These are phyloP conservation scores for Polymixis flavicincta DNA, from an alignment of 2,888 invertebrate species.

Conservation along the genomic window DNA sequence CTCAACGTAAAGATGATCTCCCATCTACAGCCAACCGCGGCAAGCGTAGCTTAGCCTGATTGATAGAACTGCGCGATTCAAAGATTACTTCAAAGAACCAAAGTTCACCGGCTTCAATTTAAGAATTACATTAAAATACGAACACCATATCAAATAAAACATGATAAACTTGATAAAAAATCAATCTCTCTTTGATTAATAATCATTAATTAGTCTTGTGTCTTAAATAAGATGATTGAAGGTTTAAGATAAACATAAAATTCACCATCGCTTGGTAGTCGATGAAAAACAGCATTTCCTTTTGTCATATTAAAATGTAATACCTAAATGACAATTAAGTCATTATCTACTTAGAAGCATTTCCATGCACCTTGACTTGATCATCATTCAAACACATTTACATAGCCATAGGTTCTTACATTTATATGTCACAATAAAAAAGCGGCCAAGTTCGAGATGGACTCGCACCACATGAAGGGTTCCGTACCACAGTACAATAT, in stretches of 20 bases:
- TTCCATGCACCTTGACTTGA: background rate
- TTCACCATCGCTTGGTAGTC: background rate
- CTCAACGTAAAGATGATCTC: too few relatives aligned
- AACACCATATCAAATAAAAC: background rate
- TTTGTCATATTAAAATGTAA: background rate
- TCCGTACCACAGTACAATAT: too few relatives aligned
- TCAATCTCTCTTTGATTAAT: background rate
- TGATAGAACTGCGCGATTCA: too few relatives aligned
- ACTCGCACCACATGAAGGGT: background rate
- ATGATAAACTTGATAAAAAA: background rate
- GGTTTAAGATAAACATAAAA: background rate
- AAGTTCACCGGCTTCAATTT: background rate
- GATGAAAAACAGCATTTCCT: background rate
- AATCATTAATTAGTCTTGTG: background rate
- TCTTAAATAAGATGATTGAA: background rate
- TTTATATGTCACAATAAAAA: background rate
- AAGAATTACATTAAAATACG: background rate
- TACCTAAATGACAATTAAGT: background rate
- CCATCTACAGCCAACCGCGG: too few relatives aligned
- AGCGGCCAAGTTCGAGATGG: background rate
- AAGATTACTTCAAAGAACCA: background rate
- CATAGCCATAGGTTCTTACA: background rate
- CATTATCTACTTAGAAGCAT: background rate
- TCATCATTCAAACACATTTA: background rate
- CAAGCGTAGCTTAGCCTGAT: too few relatives aligned